Conservation (phyloP, 2,797 vertebrate genomes). For the Aldrovandia affinis region DNA sequence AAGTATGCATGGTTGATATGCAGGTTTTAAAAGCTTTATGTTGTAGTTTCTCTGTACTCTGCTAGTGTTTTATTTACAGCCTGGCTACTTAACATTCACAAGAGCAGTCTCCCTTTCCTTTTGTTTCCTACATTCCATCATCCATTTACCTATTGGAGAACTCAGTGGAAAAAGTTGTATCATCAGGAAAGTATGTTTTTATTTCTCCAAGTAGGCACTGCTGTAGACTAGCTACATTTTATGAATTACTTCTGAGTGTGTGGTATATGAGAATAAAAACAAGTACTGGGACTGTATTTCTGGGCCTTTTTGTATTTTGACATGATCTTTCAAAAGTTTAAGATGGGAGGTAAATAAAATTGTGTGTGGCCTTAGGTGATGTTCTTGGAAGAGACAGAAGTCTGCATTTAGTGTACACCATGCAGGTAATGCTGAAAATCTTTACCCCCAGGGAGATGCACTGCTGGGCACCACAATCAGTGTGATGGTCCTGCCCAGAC, state of each 20-base stretch:
- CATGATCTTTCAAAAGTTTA: not conserved
- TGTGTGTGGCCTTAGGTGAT: not conserved
- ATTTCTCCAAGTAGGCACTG: not conserved
- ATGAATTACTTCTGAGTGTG: not conserved
- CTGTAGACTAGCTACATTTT: not conserved
- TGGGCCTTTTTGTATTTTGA: not conserved
- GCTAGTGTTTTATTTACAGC: not conserved
- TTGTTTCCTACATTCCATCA: not conserved
- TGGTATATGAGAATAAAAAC: not conserved
- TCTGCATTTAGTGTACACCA: not conserved
- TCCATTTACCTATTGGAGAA: constrained; percentile 2
- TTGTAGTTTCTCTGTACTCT: not conserved
- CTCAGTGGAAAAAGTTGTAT: constrained; percentile 10
- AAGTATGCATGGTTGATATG: not conserved
- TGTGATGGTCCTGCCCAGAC: not conserved
- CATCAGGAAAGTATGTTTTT: not conserved
- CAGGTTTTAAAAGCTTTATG: not conserved
- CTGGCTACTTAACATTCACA: not conserved
- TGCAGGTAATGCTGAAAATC: not conserved
- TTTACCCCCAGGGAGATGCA: not conserved
- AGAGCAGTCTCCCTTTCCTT: not conserved
- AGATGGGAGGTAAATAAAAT: not conserved
- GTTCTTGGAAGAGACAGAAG: not conserved
- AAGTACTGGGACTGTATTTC: not conserved
- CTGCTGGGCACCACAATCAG: not conserved